These are phyloP conservation scores for Camponotus vicinus DNA, from an alignment of 1,140 invertebrate species.

Conservation along the genomic window DNA sequence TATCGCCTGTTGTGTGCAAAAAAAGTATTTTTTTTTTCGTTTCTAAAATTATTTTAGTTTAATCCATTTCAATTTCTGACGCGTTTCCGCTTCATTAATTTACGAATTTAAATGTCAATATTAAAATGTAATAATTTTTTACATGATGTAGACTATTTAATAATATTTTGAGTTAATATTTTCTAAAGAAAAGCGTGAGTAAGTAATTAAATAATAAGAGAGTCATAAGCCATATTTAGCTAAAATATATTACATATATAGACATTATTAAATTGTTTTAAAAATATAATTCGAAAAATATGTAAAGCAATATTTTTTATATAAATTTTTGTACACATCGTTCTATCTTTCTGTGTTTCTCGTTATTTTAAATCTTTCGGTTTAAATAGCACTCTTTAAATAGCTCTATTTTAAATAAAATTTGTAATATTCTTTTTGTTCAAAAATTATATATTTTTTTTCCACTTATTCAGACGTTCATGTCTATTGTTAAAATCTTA, in stretches of 20 bases:
- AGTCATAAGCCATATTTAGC: background rate
- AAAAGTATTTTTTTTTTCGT: background rate
- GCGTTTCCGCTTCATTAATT: conserved; percentile 3
- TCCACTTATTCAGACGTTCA: background rate
- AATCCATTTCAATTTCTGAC: background rate
- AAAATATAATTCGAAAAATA: background rate
- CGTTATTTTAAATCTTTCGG: background rate
- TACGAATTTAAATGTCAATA: background rate
- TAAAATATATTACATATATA: background rate
- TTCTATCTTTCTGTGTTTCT: background rate
- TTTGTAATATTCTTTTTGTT: background rate
- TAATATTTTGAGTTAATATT: conserved; percentile 7
- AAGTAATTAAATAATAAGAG: background rate
- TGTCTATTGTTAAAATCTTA: background rate
- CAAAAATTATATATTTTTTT: background rate
- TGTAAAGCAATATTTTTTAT: background rate
- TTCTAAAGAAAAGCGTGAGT: background rate
- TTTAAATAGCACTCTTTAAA: background rate
- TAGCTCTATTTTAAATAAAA: background rate
- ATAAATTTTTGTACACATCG: no score
- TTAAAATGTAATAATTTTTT: background rate
- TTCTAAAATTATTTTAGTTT: conserved; percentile 30
- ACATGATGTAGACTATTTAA: background rate
- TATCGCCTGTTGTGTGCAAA: background rate
- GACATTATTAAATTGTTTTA: background rate